These are phyloP conservation scores for Ypsolopha sequella DNA, from an alignment of 2,888 invertebrate genomes.

Conservation along the genomic window DNA sequence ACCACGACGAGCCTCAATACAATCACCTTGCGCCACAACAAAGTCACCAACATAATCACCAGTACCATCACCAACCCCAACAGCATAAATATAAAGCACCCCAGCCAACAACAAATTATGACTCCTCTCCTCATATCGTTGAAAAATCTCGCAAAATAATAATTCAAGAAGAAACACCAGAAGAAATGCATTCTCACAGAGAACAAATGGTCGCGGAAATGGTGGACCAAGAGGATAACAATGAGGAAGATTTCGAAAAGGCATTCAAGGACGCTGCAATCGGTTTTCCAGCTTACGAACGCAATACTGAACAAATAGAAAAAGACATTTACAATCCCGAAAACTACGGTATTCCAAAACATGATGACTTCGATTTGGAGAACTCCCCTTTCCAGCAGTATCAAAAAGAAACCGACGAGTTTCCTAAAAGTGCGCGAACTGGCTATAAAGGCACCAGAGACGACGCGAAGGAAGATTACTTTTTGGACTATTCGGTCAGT, in stretches of 20 bases:
- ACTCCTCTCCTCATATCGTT: conserved; percentile 25
- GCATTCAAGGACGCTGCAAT: conserved; percentile 53
- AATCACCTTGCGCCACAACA: conserved; percentile 7
- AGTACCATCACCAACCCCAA: background rate
- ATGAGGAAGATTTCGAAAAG: conserved; percentile 58
- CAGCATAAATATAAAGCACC: too few species aligned
- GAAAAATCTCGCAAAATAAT: conserved; percentile 48
- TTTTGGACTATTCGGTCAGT: conserved; percentile 41
- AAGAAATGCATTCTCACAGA: conserved; percentile 32
- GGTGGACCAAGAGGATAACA: conserved; percentile 43
- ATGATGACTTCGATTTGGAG: conserved; percentile 27
- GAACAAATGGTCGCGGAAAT: conserved; percentile 39
- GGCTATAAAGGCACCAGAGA: conserved; percentile 47
- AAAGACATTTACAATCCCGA: conserved; percentile 48
- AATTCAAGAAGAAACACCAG: conserved; percentile 42
- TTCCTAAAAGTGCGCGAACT: conserved; percentile 38
- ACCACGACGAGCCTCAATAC: background rate
- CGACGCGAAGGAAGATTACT: conserved; percentile 47
- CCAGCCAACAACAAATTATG: conserved; percentile 9
- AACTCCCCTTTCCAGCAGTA: conserved; percentile 47
- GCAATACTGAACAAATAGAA: conserved; percentile 30
- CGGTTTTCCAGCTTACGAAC: conserved; percentile 49
- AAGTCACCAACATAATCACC: conserved; percentile 13
- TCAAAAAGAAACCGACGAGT: conserved; percentile 41
- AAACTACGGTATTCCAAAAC: conserved; percentile 32